These are phyloP conservation scores for Agonum fuliginosum DNA, from an alignment of 2,888 invertebrate genomes.

Conservation along the genomic window DNA sequence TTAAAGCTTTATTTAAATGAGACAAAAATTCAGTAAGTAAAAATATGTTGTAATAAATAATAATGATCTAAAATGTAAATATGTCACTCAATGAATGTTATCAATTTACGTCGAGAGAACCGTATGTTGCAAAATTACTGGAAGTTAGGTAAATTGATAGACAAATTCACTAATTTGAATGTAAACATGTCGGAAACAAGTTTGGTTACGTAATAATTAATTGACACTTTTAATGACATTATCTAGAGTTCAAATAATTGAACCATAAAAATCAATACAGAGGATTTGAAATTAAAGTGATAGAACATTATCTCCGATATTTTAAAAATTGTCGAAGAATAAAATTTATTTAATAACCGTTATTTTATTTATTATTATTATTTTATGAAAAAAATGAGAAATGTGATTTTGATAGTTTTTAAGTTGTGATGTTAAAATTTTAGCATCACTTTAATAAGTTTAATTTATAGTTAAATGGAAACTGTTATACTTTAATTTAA, in stretches of 20 bases:
- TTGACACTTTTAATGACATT: not conserved
- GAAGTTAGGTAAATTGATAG: not conserved
- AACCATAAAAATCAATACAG: not conserved
- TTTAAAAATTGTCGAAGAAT: no score
- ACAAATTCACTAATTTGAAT: not conserved
- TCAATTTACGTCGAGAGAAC: conserved; percentile 34
- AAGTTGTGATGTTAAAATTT: no score
- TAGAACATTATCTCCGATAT: no score
- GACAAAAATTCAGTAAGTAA: not conserved
- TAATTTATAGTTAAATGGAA: no score
- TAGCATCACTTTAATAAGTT: no score
- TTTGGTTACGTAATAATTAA: conserved; percentile 2
- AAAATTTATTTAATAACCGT: no score
- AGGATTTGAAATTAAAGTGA: not conserved
- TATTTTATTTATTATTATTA: no score
- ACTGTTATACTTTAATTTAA: no score
- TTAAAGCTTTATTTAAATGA: not conserved
- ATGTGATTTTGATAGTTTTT: no score
- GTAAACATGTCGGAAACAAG: not conserved
- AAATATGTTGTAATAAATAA: not conserved
- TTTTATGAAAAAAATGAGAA: no score
- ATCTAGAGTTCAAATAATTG: not conserved
- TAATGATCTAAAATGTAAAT: not conserved
- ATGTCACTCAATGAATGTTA: conserved; percentile 8
- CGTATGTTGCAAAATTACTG: conserved; percentile 19